Base-by-base conservation (phyloP, 2,797 vertebrate genomes). In the Semotilus atromaculatus region DNA sequence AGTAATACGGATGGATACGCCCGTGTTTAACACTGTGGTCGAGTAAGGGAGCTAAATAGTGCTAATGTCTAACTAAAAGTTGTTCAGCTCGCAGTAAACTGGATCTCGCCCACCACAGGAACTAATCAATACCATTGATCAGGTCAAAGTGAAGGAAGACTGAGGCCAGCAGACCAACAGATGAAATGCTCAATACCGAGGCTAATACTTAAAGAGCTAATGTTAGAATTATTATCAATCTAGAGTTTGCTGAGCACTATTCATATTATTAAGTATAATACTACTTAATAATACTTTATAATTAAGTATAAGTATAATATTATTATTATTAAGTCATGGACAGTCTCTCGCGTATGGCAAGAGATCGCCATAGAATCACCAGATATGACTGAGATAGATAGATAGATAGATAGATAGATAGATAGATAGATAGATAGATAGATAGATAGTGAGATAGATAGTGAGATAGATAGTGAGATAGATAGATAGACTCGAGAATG, bases 1-100 rank as follows among this genome's bases (percentile, higher is more conserved):
- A n/a, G n/a, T n/a, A n/a, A n/a, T n/a, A n/a, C n/a, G n/a, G n/a
- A n/a, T n/a, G n/a, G n/a, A n/a, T n/a, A n/a, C n/a, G n/a, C n/a
- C 48, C 1, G 4, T 53, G 62, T 55, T 83, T 58, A 75, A 76
- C 51, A 36, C 31, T 68, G 88, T 21, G 48, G 62, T 70, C 76
- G 36, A 16, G 38, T 3, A 80, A 70, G 85, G 29, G 43, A 53
- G 51, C 72, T 70, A 45, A 62, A 80, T 26, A 34, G 38, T 31
- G 75, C 26, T 75, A 86, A 79, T 16, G 68, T n/a, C 34, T n/a
- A 26, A 66, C 55, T 71, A 66, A 70, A 78, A 73, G 51, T 31
- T 62, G 29, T 53, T 60, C 21, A n/a, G 72, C 55, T 73, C 43
- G 51, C 36, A 73, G 75, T 82, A 38, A 18, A 29, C 70, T 34